These are phyloP conservation scores for Anagyrus pseudococci DNA, from an alignment of 2,888 invertebrate species.

Conservation along the genomic window DNA sequence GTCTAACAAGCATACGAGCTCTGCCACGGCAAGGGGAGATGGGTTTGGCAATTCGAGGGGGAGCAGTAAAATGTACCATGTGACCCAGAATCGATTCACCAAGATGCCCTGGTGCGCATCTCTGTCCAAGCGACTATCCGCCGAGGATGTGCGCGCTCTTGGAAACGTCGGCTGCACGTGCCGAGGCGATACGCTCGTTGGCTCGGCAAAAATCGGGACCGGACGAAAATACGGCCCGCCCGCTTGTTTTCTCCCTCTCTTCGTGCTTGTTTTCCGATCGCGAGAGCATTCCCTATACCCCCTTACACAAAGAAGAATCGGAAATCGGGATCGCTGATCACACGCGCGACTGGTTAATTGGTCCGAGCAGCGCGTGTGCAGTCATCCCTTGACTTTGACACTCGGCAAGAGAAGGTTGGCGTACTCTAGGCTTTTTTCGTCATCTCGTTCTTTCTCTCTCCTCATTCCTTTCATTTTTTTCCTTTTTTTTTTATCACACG, in stretches of 20 bases:
- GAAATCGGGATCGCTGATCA: not conserved
- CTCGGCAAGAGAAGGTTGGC: too few relatives aligned
- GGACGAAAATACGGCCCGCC: not conserved
- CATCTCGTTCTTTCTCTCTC: too few relatives aligned
- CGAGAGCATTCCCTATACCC: too few relatives aligned
- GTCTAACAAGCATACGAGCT: too few relatives aligned
- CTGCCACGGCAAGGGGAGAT: too few relatives aligned
- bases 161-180: too few relatives aligned
- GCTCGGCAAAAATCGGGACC: too few relatives aligned
- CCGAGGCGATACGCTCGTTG: too few relatives aligned
- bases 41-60: not conserved
- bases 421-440: not conserved
- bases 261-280: not conserved
- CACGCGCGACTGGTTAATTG: not conserved
- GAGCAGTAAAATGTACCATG: slow-evolving; percentile 1
- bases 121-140: not conserved
- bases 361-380: not conserved
- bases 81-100: slow-evolving; percentile 23
- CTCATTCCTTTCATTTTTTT: too few relatives aligned
- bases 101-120: not conserved
- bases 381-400: not conserved
- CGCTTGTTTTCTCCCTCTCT: slow-evolving; percentile 1
- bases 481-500: too few relatives aligned
- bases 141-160: not conserved
- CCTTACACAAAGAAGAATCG: not conserved